Conservation (phyloP, 2,888 invertebrate species). For the Melolontha melolontha region DNA sequence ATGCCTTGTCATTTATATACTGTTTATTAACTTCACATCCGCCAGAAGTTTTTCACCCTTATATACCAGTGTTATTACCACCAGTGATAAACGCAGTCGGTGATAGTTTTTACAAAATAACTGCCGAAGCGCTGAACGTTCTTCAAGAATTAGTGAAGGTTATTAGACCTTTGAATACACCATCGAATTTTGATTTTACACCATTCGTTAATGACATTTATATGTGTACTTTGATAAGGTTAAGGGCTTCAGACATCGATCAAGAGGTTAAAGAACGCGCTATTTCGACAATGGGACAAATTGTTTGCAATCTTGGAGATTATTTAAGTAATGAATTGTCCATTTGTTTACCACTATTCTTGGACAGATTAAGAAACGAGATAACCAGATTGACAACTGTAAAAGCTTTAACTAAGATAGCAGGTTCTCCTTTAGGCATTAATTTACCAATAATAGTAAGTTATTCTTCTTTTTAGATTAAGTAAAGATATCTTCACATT, state of each 20-base stretch:
- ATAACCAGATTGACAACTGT: slow-evolving; percentile 97
- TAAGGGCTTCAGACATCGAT: slow-evolving; percentile 96
- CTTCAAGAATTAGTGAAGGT: slow-evolving; percentile 95
- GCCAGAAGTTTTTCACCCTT: slow-evolving; percentile 82
- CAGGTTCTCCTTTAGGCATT: slow-evolving; percentile 88
- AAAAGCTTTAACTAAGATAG: slow-evolving; percentile 94
- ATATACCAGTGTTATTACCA: slow-evolving; percentile 82
- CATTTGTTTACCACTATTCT: slow-evolving; percentile 91
- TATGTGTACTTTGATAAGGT: slow-evolving; percentile 83
- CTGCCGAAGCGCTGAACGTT: slow-evolving; percentile 94
- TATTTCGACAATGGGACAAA: slow-evolving; percentile 96
- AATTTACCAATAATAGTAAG: slow-evolving; percentile 85
- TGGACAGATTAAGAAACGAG: slow-evolving; percentile 95
- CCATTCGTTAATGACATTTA: slow-evolving; percentile 87
- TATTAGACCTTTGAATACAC: slow-evolving; percentile 82
- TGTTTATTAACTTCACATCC: slow-evolving; percentile 84
- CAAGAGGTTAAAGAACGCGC: slow-evolving; percentile 99
- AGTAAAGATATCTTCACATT: slow-evolving; percentile 36
- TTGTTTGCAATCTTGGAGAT: slow-evolving; percentile 93
- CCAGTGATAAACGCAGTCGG: slow-evolving; percentile 90
- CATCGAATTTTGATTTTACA: slow-evolving; percentile 76
- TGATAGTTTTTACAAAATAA: slow-evolving; percentile 98
- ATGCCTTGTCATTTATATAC: slow-evolving; percentile 92
- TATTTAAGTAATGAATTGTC: slow-evolving; percentile 82
- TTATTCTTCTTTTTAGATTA: slow-evolving; percentile 44